Evolutionary conservation across 2,888 invertebrate genomes (phyloP), one percentile per base, ranked within the genome.

Genomic region (Orthosia cruda): DNA sequence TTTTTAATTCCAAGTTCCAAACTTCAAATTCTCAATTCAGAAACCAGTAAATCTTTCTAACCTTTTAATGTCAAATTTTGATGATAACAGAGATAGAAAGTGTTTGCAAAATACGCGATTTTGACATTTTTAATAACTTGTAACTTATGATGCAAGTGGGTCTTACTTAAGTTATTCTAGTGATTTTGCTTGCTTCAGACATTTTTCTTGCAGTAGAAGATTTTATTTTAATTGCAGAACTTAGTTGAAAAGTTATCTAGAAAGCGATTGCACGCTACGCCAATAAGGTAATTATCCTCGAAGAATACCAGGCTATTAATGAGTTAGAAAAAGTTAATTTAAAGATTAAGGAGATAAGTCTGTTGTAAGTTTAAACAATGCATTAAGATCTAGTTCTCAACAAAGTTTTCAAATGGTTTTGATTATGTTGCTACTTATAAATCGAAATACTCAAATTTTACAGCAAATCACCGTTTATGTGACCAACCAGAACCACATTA

Each of bases 151-250:
- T 32, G 32, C 7, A 32, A 32, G 26, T 26, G 26, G 26, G 26
- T 3, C 26, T 26, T 26, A 26, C 26, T 26, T 26, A 26, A 26
- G 26, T 26, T 26, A 49, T 49, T 69, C 32, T 11, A 16, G n/a
- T 52, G 12, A 61, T 15, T 26, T 2, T 20, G 23, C n/a, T 49
- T 26, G 13, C 18, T 16, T 7, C 49, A 15, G 3, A 40, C 16
- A 47, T 59, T 68, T 47, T 55, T 58, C 79, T 59, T 47, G 2
- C 20, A 4, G n/a, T 79, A 9, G 47, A n/a, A n/a, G n/a, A 49
- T 47, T 54, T 69, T n/a, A 52, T 62, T 71, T 58, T 18, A 54
- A 79, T 72, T 58, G 52, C 47, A 26, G 26, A 72, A 80, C 32
- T 76, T 23, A 12, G 50, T 55, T 16, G 4, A 20, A 45, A 62